Evolutionary conservation across 2,888 invertebrate species (phyloP), one percentile per base, ranked within the genome.

Genomic region (Sycophila texana): DNA sequence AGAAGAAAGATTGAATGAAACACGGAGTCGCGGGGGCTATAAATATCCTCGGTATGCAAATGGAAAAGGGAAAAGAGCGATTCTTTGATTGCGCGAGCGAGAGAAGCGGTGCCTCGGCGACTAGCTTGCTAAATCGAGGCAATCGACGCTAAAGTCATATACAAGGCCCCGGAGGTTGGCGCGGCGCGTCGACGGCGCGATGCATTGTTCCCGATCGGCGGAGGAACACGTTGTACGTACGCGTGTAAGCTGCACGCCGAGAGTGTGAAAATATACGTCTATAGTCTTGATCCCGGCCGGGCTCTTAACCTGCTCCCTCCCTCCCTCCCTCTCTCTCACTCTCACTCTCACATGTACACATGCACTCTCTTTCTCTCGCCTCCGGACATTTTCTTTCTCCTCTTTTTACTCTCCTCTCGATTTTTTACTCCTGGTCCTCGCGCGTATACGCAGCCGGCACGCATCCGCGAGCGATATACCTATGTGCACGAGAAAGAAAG

Each of bases 351-450:
- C 39, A 10, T 7, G 1, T 7, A 10, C 39, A 10, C 81, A 70
- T 76, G 74, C 83, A 84, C 84, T 80, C 49, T 78, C 61, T 77
- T 71, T 81, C 83, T 77, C 72, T 81, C 83, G 82, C 85, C 85
- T 85, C 84, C 84, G 85, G 79, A 73, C 81, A 84, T 83, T 82
- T 83, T 22, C 39, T 16, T 20, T 18, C 30, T 63, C 18, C 18
- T 39, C 47, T 47, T 63, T 63, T 72, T 51, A 26, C 20, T 30
- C 55, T n/a, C 18, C 49, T n/a, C 18, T 30, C 18, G 47, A 30
- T 58, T 66, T 49, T n/a, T 57, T 58, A 51, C 57, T n/a, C 30
- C 12, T 4, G 39, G 5, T 60, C n/a, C 12, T 30, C 22, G 26
- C 49, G 22, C 71, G 49, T 13, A 39, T 60, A 49, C 39, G 65